These are phyloP conservation scores for Trachelus iudaicus DNA, from an alignment of 2,888 invertebrate genomes.

Conservation along the genomic window DNA sequence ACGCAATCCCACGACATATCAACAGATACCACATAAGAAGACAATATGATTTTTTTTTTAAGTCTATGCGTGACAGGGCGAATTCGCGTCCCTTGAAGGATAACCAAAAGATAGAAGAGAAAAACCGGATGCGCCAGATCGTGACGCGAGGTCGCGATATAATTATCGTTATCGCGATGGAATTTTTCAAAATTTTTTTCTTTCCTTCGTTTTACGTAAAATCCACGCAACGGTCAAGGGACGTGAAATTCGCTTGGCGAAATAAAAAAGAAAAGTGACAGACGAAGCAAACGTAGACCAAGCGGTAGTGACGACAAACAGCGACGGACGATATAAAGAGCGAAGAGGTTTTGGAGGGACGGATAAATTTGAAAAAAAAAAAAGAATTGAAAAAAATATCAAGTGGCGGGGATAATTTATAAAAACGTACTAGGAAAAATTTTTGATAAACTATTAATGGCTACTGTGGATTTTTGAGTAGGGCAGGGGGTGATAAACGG, in stretches of 20 bases:
- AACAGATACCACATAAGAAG: conserved; percentile 55
- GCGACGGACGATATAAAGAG: not conserved
- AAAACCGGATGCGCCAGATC: no score
- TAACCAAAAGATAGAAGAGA: not conserved
- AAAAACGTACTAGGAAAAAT: not conserved
- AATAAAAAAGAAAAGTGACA: not conserved
- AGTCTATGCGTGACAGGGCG: not conserved
- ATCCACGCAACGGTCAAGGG: not conserved
- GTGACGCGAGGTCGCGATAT: no score
- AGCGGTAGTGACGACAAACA: not conserved
- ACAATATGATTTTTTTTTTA: conserved; percentile 22
- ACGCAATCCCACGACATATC: conserved; percentile 64
- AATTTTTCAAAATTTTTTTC: no score
- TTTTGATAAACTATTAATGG: not conserved
- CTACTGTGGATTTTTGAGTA: not conserved
- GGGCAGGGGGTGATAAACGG: not conserved
- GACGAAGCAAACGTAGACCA: not conserved
- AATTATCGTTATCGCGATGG: not conserved
- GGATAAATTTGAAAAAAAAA: no score
- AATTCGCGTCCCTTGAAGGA: not conserved
- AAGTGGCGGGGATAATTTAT: not conserved
- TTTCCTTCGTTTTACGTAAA: not conserved
- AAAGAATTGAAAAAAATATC: not conserved
- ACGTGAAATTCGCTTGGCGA: not conserved
- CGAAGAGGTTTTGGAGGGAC: not conserved